Conservation (phyloP, 1,140 invertebrate genomes). For the Drosophila ercepeae region DNA sequence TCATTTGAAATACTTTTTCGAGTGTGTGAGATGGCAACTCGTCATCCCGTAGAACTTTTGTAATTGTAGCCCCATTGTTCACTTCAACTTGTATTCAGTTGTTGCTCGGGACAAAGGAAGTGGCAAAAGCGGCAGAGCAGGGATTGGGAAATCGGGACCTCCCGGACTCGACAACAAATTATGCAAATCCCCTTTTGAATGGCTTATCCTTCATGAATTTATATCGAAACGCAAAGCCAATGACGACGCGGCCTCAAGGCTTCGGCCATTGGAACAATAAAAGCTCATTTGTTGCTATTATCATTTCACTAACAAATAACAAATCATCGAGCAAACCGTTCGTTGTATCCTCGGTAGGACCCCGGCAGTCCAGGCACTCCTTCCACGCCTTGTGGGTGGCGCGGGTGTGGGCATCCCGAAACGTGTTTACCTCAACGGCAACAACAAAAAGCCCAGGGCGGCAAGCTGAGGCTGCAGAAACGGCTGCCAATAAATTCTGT, state of each 20-base stretch:
- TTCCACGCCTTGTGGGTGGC: background rate
- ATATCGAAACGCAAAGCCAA: constrained; percentile 72
- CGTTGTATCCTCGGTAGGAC: constrained; percentile 21
- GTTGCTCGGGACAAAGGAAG: constrained; percentile 21
- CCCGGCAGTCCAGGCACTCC: background rate
- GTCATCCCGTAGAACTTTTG: constrained; percentile 39
- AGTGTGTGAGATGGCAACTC: background rate
- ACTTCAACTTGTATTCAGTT: constrained; percentile 32
- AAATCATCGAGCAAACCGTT: constrained; percentile 64
- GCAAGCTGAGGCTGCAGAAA: constrained; percentile 73
- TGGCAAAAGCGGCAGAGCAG: no score
- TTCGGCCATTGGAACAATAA: constrained; percentile 69
- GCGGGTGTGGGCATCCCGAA: constrained; percentile 34
- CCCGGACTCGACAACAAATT: constrained; percentile 57
- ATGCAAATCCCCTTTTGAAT: constrained; percentile 74
- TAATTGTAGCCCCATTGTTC: constrained; percentile 58
- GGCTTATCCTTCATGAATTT: constrained; percentile 81
- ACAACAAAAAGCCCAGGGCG: constrained; percentile 21
- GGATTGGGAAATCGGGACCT: constrained; percentile 6
- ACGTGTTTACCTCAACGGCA: constrained; percentile 60
- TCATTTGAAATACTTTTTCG: background rate
- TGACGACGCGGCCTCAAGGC: constrained; percentile 64
- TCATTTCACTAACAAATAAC: constrained; percentile 81
- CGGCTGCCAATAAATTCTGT: constrained; percentile 82
- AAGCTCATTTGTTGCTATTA: constrained; percentile 82